Conservation (phyloP, 64 coral and sea anemone species). For the Actinia tenebrosa region DNA sequence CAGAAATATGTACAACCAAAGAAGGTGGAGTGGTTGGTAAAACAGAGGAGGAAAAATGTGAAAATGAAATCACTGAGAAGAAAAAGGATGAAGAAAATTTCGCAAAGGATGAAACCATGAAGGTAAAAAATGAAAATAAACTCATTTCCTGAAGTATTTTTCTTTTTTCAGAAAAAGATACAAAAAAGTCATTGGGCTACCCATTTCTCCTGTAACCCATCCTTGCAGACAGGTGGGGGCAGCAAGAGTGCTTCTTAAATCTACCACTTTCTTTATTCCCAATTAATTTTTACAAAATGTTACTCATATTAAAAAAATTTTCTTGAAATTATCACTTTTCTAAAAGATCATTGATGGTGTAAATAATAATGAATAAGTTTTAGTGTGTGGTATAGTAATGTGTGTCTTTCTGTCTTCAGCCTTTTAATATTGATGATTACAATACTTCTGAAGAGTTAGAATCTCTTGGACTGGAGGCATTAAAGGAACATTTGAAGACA, state of each 20-base stretch:
- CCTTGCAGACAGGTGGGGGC: too few relatives aligned
- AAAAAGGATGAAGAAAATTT: background rate
- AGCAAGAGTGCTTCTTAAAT: too few relatives aligned
- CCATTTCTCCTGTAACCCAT: too few relatives aligned
- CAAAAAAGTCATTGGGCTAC: too few relatives aligned
- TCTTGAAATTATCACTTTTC: too few relatives aligned
- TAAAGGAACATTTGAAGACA: conserved; percentile 68
- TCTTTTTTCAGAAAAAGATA: too few relatives aligned
- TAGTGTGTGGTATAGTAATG: too few relatives aligned
- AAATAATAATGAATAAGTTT: too few relatives aligned
- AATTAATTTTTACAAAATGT: too few relatives aligned
- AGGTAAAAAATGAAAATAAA: background rate
- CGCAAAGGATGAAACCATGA: background rate
- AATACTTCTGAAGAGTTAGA: conserved; percentile 56
- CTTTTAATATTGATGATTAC: conserved; percentile 57
- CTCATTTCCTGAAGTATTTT: background rate
- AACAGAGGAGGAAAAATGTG: background rate
- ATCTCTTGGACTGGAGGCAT: conserved; percentile 58
- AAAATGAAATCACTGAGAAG: background rate
- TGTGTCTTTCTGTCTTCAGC: background rate
- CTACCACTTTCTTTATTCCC: too few relatives aligned
- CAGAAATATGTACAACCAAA: background rate
- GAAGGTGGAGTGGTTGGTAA: background rate
- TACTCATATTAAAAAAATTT: too few relatives aligned
- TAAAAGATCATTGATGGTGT: too few relatives aligned